Conservation (phyloP, 2,888 invertebrate species). For the Azorinus chamasolen region DNA sequence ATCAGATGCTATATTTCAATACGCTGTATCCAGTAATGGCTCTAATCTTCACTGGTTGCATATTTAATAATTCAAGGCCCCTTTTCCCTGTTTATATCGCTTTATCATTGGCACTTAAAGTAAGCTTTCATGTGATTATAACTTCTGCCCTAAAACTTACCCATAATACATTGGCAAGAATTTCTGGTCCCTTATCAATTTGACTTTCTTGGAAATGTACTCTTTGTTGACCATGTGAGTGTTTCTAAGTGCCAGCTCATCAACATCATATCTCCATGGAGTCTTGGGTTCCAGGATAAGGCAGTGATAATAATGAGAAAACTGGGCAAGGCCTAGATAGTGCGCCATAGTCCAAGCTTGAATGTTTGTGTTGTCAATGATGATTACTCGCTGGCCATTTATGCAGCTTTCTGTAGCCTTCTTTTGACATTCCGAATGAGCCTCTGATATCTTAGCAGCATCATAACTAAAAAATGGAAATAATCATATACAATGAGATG, state of each 20-base stretch:
- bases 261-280: slow-evolving; percentile 82
- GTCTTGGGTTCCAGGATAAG: slow-evolving; percentile 84
- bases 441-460: slow-evolving; percentile 73
- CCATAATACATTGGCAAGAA: slow-evolving; percentile 82
- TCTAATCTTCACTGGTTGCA: too few species aligned
- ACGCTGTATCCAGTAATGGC: too few species aligned
- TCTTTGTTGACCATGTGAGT: slow-evolving; percentile 79
- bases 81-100: too few species aligned
- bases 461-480: slow-evolving; percentile 72
- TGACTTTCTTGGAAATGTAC: slow-evolving; percentile 57
- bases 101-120: too few species aligned
- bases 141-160: slow-evolving; percentile 15
- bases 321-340: slow-evolving; percentile 81
- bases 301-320: slow-evolving; percentile 78
- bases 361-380: slow-evolving; percentile 86
- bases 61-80: too few species aligned
- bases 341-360: slow-evolving; percentile 83
- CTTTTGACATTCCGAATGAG: slow-evolving; percentile 82
- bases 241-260: slow-evolving; percentile 76
- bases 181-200: slow-evolving; percentile 31
- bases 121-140: too few species aligned
- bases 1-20: too few species aligned
- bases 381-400: slow-evolving; percentile 71
- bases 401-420: slow-evolving; percentile 77
- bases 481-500: too few species aligned